A percentile compares a stretch with the other conserved stretches of the same genome.
Conservation (phyloP, 1,140 invertebrate genomes). For the Platorchestia sp. region DNA sequence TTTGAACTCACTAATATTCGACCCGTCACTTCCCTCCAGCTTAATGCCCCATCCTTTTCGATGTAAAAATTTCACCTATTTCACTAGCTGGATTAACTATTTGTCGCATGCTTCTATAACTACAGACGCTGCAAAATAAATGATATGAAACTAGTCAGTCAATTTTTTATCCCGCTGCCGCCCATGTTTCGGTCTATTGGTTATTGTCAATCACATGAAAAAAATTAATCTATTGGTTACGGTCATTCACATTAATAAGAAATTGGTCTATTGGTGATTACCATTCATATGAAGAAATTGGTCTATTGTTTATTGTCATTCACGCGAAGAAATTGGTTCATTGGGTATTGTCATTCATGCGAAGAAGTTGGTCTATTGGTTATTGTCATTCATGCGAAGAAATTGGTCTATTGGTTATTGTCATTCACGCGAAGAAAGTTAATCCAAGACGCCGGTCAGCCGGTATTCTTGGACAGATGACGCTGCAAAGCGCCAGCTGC, state of each 20-base stretch:
- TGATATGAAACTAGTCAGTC: neutral
- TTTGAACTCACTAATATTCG: neutral
- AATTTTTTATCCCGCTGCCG: neutral
- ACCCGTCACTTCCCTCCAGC: neutral
- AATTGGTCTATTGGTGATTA: too few relatives aligned
- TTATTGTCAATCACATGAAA: too few relatives aligned
- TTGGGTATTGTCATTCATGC: too few relatives aligned
- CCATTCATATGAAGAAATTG: too few relatives aligned
- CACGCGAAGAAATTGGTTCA: too few relatives aligned
- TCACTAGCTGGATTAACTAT: neutral
- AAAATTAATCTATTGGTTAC: too few relatives aligned
- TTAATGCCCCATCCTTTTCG: neutral
- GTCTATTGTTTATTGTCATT: too few relatives aligned
- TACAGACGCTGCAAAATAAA: too few relatives aligned
- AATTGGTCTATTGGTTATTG: too few relatives aligned
- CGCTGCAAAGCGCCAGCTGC: neutral
- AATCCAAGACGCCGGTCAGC: neutral
- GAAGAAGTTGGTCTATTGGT: too few relatives aligned
- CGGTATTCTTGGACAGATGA: neutral
- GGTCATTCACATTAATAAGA: too few relatives aligned
- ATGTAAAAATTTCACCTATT: neutral
- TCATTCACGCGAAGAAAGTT: neutral
- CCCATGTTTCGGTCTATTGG: neutral
- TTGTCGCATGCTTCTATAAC: neutral
- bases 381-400: neutral